A percentile compares a stretch with the other conserved stretches of the same genome.
Evolutionary conservation across 2,888 invertebrate genomes (phyloP).

Genomic region (Pachymerium ferrugineum): DNA sequence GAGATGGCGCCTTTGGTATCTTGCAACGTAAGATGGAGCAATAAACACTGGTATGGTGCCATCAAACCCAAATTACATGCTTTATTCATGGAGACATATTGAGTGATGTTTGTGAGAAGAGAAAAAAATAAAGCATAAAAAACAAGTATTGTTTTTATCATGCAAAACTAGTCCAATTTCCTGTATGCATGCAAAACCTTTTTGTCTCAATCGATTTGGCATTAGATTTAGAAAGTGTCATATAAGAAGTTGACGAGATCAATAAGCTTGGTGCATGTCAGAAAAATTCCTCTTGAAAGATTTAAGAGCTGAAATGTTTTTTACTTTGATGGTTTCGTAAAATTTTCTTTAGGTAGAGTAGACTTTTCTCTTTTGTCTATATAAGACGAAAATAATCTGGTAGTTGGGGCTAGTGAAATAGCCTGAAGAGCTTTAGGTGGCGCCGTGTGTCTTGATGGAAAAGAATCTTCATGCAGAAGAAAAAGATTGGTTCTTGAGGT

Average conservation of each 20-base stretch:
- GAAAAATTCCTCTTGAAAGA: too few species aligned
- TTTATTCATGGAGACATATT: slow-evolving; percentile 12
- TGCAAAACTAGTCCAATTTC: too few species aligned
- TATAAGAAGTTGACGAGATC: background rate
- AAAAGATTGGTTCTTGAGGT: slow-evolving; percentile 23
- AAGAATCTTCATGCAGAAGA: slow-evolving; percentile 23
- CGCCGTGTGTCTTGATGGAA: slow-evolving; percentile 8
- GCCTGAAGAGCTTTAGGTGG: slow-evolving; percentile 24
- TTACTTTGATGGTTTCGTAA: too few species aligned
- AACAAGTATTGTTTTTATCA: too few species aligned
- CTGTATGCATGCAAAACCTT: background rate
- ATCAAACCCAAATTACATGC: slow-evolving; percentile 5
- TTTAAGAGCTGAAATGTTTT: too few species aligned
- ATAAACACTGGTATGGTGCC: background rate
- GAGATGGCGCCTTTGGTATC: background rate
- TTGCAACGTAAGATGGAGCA: background rate
- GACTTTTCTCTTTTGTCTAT: background rate
- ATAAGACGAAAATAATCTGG: background rate
- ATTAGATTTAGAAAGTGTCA: background rate
- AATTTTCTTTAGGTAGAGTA: background rate
- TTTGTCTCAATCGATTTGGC: background rate
- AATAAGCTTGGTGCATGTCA: too few species aligned
- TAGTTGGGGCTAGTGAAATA: background rate
- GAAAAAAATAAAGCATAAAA: too few species aligned
- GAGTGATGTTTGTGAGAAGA: background rate